Percentiles rank a stretch among this genome's conserved stretches.
These are phyloP conservation scores for Drosophila virilis DNA, from an alignment of 1,140 invertebrate genomes.

Conservation along the genomic window DNA sequence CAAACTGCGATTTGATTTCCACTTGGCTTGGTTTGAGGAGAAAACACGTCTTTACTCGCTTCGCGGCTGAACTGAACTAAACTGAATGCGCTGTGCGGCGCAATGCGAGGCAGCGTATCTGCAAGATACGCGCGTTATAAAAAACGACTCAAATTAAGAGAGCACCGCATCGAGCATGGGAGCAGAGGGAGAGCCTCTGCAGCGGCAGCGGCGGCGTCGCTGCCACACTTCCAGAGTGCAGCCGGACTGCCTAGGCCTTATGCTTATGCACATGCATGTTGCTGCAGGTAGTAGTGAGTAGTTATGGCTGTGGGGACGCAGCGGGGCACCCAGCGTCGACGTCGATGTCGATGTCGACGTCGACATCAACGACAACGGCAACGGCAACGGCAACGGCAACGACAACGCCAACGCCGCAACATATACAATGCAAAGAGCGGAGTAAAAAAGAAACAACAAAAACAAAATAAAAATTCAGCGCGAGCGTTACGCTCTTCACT, in stretches of 20 bases:
- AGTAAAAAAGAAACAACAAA: slow-evolving; percentile 39
- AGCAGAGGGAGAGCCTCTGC: slow-evolving; percentile 18
- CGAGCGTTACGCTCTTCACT: slow-evolving; percentile 33
- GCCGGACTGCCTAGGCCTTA: slow-evolving; percentile 21
- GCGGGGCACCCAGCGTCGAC: slow-evolving; percentile 21
- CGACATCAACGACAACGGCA: neutral
- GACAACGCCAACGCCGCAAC: slow-evolving; percentile 5
- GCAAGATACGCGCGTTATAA: slow-evolving; percentile 50
- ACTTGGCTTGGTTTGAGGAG: slow-evolving; percentile 59
- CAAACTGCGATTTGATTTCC: slow-evolving; percentile 52
- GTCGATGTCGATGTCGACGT: slow-evolving; percentile 4
- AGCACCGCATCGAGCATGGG: slow-evolving; percentile 28
- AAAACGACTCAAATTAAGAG: slow-evolving; percentile 48
- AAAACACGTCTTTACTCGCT: slow-evolving; percentile 84
- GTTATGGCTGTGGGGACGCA: slow-evolving; percentile 27
- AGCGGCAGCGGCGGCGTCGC: neutral
- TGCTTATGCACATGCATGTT: slow-evolving; percentile 53
- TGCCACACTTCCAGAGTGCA: slow-evolving; percentile 6
- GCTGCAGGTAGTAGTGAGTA: slow-evolving; percentile 57
- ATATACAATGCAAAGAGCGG: slow-evolving; percentile 39
- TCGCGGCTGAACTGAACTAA: slow-evolving; percentile 79
- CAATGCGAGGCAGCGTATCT: slow-evolving; percentile 52
- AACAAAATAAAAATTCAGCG: slow-evolving; percentile 36
- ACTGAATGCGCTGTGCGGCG: slow-evolving; percentile 38
- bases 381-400: neutral